Conservation (phyloP, 2,113 vertebrate species). For the Raja brachyura region DNA sequence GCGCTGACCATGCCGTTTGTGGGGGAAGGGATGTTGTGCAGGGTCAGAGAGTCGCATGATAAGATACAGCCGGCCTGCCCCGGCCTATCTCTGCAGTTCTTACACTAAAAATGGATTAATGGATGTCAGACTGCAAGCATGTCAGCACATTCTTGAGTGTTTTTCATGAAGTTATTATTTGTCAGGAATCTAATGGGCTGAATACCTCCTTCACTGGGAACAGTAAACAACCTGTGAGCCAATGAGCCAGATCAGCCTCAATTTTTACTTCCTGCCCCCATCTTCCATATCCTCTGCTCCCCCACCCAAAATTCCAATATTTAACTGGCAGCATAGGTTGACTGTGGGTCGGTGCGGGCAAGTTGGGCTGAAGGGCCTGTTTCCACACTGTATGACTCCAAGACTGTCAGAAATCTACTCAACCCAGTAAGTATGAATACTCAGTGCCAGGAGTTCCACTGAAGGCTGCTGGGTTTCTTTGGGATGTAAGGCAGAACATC, state of each 20-base stretch:
- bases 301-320: not conserved
- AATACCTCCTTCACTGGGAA: conserved; percentile 3
- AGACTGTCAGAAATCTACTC: not conserved
- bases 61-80: not conserved
- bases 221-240: not conserved
- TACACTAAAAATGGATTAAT: conserved; percentile 36
- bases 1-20: not conserved
- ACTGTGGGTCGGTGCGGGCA: too few species aligned
- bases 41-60: conserved; percentile 2
- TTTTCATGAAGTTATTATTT: conserved; percentile 33
- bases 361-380: too few species aligned
- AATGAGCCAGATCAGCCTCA: not conserved
- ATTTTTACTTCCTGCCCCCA: not conserved
- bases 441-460: not conserved
- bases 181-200: not conserved
- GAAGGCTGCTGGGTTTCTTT: not conserved
- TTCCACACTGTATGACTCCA: too few species aligned
- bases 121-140: conserved; percentile 36
- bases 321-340: not conserved
- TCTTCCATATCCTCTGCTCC: not conserved
- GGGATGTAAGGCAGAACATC: not conserved
- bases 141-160: conserved; percentile 29
- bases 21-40: not conserved
- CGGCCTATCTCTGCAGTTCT: conserved; percentile 24
- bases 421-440: not conserved